These are phyloP conservation scores for Eueremaeus valkanovi DNA, from an alignment of 2,888 invertebrate genomes.

Conservation along the genomic window DNA sequence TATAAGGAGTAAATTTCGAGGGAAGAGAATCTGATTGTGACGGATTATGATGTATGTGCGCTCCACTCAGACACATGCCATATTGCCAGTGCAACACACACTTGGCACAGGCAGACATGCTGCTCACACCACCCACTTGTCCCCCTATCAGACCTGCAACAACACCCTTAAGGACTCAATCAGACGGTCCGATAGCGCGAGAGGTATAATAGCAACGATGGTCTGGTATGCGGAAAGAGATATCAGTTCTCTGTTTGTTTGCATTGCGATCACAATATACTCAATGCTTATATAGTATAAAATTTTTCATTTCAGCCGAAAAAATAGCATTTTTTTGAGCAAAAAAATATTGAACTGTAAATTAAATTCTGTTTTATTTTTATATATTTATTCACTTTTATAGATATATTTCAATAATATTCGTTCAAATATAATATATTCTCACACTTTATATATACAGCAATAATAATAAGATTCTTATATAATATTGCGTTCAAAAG, in stretches of 20 bases:
- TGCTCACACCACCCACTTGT: not conserved
- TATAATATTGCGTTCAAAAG: not conserved
- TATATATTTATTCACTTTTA: too few species aligned
- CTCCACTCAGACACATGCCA: conserved; percentile 22
- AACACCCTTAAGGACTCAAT: conserved; percentile 28
- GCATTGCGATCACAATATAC: too few species aligned
- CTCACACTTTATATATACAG: too few species aligned
- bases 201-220: not conserved
- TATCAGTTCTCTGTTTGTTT: too few species aligned
- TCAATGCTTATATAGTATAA: too few species aligned
- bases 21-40: conserved; percentile 26
- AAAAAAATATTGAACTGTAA: too few species aligned
- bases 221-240: not conserved
- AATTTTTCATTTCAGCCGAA: too few species aligned
- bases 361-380: too few species aligned
- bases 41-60: conserved; percentile 29
- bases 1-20: conserved; percentile 31
- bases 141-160: conserved; percentile 14
- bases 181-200: not conserved
- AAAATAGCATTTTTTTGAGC: too few species aligned
- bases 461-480: too few species aligned
- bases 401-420: too few species aligned
- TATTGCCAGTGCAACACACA: not conserved
- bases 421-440: too few species aligned
- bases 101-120: not conserved